Evolutionary conservation across 2,888 invertebrate genomes (phyloP).

Genomic region (Plagodis dolabraria): DNA sequence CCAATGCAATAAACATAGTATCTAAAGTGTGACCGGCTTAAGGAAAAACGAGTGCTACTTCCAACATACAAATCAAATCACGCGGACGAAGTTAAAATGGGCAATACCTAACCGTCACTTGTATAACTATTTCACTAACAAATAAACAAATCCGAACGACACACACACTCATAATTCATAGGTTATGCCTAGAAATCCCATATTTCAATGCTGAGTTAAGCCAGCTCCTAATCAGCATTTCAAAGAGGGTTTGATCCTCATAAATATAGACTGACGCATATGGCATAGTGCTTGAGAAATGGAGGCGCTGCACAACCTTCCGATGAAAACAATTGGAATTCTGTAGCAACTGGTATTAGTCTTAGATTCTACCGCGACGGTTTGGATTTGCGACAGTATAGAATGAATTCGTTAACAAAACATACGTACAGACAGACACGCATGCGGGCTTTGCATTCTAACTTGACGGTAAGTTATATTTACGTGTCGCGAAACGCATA

Average conservation of each 20-base stretch:
- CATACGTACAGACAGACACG: conserved; percentile 48
- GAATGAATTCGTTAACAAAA: conserved; percentile 61
- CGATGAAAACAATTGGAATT: neutral
- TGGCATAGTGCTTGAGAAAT: conserved; percentile 1
- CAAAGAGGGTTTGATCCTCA: conserved; percentile 59
- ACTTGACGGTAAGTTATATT: conserved; percentile 54
- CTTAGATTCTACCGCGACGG: neutral
- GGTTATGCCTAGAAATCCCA: conserved; percentile 40
- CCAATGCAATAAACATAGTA: no score
- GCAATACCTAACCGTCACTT: no score
- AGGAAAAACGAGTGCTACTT: no score
- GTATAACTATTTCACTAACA: conserved; percentile 4
- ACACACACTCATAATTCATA: conserved; percentile 39
- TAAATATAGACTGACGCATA: conserved; percentile 50
- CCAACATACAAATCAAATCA: no score
- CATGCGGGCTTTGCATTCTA: conserved; percentile 31
- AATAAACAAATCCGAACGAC: conserved; percentile 16
- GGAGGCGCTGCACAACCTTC: neutral
- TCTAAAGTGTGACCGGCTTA: no score
- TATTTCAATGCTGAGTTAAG: conserved; percentile 44
- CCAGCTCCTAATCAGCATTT: conserved; percentile 52
- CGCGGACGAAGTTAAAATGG: no score
- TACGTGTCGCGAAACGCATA: conserved; percentile 47
- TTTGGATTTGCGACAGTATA: conserved; percentile 19
- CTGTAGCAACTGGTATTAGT: neutral